Evolutionary conservation across 2,888 invertebrate species (phyloP), one percentile per base, ranked within the genome.

Genomic region (Eremobia ochroleuca): DNA sequence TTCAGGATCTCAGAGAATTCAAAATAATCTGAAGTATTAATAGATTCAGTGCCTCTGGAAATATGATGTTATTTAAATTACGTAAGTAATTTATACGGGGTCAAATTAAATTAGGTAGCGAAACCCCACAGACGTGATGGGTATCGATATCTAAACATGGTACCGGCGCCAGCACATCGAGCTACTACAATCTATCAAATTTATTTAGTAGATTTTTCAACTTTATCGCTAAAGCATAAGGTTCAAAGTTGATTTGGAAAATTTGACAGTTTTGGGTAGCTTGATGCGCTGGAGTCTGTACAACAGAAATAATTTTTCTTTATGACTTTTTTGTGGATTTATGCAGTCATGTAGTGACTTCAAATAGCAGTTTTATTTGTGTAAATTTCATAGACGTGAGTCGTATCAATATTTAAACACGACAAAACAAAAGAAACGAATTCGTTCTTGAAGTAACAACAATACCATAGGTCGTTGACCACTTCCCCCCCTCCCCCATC

Each of bases 11-110:
- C 34, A 21, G 11, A 55, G 58, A 21, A 68, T 55, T 55, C n/a
- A 34, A 34, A 68, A n/a, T n/a, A 34, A 34, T 55, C n/a, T 34
- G 15, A 34, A 55, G 34, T 34, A n/a, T 55, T 52, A 5, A 25
- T 25, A 1, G 9, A 67, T 34, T 34, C 15, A 25, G 18, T 76
- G 49, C 40, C 58, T 59, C 40, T 58, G 13, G 28, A 62, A 49
- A 62, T 0, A 34, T 62, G n/a, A 18, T 46, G 49, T 34, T 65
- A 58, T 58, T 46, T 46, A 55, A 79, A 79, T 58, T 34, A 65
- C 13, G 4, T 62, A 37, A 76, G 4, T 75, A 55, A 75, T 76
- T 75, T 37, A 76, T 65, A 25, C n/a, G n/a, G 11, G 52, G 11
- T n/a, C 11, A 52, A 11, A n/a, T 52, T 11, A 52, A 52, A 11